These are phyloP conservation scores for Panagrolaimus sp. DNA, from an alignment of 1,140 invertebrate genomes.

Conservation along the genomic window DNA sequence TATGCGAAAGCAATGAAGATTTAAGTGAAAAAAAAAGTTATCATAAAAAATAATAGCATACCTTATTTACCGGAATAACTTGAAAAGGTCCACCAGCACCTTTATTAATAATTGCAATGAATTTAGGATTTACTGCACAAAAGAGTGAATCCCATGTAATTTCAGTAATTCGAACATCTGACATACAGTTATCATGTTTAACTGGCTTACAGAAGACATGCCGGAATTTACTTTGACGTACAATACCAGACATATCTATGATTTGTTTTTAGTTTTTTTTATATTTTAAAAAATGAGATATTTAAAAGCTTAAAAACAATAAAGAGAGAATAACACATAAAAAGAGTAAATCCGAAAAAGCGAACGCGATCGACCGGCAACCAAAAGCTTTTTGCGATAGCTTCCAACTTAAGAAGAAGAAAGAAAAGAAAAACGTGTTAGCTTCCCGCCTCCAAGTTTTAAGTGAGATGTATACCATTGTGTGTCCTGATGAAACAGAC, in stretches of 20 bases:
- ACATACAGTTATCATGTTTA: conserved; percentile 96
- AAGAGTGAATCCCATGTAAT: conserved; percentile 83
- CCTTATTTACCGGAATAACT: conserved; percentile 90
- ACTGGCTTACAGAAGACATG: conserved; percentile 81
- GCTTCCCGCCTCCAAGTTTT: too few species aligned
- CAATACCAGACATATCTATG: conserved; percentile 21
- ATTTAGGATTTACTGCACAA: conserved; percentile 98
- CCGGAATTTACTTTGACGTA: conserved; percentile 45
- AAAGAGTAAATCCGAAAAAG: too few species aligned
- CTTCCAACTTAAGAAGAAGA: too few species aligned
- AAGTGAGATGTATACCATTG: too few species aligned
- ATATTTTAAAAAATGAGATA: too few species aligned
- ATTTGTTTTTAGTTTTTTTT: too few species aligned
- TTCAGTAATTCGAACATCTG: conserved; percentile 95
- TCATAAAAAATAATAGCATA: conserved; percentile 64
- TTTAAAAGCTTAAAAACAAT: too few species aligned
- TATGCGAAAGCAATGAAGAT: not conserved
- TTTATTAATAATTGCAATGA: conserved; percentile 95
- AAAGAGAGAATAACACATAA: too few species aligned
- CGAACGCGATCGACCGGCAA: too few species aligned
- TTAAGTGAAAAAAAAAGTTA: not conserved
- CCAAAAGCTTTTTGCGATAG: too few species aligned
- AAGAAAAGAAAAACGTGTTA: too few species aligned
- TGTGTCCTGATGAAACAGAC: too few species aligned
- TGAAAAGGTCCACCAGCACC: conserved; percentile 97